phyloP scores from a whole-genome alignment of 2,888 invertebrate genomes.

The Clivina fossor region DNA sequence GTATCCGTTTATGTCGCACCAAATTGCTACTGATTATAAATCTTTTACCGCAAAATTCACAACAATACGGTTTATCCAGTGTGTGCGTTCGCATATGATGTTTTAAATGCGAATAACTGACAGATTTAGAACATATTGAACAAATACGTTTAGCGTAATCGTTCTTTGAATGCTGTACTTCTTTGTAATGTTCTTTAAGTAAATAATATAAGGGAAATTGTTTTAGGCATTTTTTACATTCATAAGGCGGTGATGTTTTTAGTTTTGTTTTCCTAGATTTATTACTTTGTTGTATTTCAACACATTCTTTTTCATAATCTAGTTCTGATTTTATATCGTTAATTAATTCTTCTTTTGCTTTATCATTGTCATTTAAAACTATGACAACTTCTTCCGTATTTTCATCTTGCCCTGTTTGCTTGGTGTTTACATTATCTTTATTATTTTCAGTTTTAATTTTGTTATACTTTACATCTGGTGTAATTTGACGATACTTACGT shows the following conservation, averaged over 20 bases:
- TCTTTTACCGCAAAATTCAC: background rate
- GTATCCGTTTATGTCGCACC: background rate
- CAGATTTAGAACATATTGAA: conserved; percentile 10
- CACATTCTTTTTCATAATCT: background rate
- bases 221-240: conserved; percentile 26
- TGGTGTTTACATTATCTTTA: background rate
- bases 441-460: background rate
- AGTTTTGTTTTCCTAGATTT: background rate
- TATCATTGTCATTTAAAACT: background rate
- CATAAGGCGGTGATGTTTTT: too few relatives aligned
- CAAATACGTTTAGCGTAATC: conserved; percentile 15
- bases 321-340: background rate
- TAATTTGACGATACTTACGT: conserved; percentile 5
- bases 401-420: background rate
- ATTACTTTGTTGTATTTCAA: background rate
- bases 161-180: conserved; percentile 20
- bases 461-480: background rate
- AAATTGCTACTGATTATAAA: background rate
- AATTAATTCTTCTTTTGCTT: too few relatives aligned
- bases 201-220: conserved; percentile 16
- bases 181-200: conserved; percentile 18
- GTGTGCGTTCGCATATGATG: conserved; percentile 18
- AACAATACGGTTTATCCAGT: conserved; percentile 3
- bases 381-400: background rate
- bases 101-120: conserved; percentile 10